These are phyloP conservation scores for Thereva unica DNA, from an alignment of 2,888 invertebrate genomes.

Conservation along the genomic window DNA sequence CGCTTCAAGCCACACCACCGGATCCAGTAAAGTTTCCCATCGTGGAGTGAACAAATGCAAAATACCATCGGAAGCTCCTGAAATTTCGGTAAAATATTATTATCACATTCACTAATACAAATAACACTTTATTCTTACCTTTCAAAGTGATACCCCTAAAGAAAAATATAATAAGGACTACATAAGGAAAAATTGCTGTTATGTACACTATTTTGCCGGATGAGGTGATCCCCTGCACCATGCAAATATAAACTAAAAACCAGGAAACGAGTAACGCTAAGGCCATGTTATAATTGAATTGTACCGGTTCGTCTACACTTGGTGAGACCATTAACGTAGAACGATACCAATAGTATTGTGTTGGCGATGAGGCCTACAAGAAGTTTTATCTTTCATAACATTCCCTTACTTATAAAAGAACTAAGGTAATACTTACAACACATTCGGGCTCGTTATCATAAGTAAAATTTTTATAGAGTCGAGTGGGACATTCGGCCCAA, in stretches of 20 bases:
- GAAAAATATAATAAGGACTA: conserved; percentile 94
- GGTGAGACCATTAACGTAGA: conserved; percentile 88
- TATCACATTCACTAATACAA: too few relatives aligned
- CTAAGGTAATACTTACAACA: conserved; percentile 65
- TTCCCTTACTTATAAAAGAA: not conserved
- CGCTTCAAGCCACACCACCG: conserved; percentile 96
- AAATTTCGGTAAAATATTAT: not conserved
- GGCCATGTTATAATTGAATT: conserved; percentile 91
- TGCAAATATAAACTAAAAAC: conserved; percentile 93
- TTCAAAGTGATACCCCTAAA: conserved; percentile 89
- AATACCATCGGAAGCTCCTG: conserved; percentile 71
- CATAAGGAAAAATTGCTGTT: conserved; percentile 95
- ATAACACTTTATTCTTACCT: conserved; percentile 60
- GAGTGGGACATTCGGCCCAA: conserved; percentile 89
- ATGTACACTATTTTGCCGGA: conserved; percentile 96
- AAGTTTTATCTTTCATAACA: not conserved
- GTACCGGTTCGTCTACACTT: conserved; percentile 82
- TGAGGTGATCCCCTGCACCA: conserved; percentile 96
- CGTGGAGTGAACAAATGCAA: conserved; percentile 89
- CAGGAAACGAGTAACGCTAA: conserved; percentile 86
- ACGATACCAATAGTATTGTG: conserved; percentile 94
- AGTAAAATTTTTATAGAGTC: conserved; percentile 77
- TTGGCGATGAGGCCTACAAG: conserved; percentile 81
- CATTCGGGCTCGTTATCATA: conserved; percentile 81
- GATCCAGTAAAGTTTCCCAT: conserved; percentile 89